A percentile compares a stretch with the other conserved stretches of the same genome.
phyloP scores from a whole-genome alignment of 1,140 invertebrate genomes.

The Himalopsyche phryganea region DNA sequence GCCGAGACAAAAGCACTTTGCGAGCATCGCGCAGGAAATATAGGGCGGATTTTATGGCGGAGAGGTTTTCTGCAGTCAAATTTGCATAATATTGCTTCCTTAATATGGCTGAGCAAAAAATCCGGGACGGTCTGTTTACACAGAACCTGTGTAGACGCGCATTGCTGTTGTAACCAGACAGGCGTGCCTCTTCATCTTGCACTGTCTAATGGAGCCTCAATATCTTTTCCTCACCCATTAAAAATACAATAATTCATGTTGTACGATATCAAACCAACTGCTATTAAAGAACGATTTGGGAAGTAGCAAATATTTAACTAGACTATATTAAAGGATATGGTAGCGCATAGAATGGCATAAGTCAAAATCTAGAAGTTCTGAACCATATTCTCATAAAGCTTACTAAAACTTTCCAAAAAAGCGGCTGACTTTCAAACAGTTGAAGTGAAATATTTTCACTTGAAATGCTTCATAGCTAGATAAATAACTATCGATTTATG shows the following conservation, averaged over 20 bases:
- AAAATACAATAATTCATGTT: constrained; percentile 26
- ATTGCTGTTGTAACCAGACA: constrained; percentile 9
- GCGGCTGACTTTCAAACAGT: no score
- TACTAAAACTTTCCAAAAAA: no score
- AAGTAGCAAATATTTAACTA: no score
- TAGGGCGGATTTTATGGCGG: constrained; percentile 24
- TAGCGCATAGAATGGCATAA: no score
- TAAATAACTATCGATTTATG: no score
- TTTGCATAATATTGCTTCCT: constrained; percentile 53
- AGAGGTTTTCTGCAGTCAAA: constrained; percentile 36
- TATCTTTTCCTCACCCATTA: constrained; percentile 18
- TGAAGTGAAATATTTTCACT: no score
- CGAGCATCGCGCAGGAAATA: constrained; percentile 7
- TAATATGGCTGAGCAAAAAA: constrained; percentile 45
- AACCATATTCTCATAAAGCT: no score
- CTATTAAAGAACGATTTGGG: no score
- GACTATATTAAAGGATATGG: no score
- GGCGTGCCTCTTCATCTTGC: constrained; percentile 6
- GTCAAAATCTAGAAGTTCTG: no score
- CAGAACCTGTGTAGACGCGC: constrained; percentile 2
- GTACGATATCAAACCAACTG: no score
- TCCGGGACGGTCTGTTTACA: constrained; percentile 24
- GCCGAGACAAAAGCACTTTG: constrained; percentile 18
- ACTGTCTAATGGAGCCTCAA: constrained; percentile 11
- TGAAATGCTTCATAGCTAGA: no score